A percentile compares a stretch with the other conserved stretches of the same genome.
Conservation (phyloP, 2,888 invertebrate species). For the Merodon equestris region DNA sequence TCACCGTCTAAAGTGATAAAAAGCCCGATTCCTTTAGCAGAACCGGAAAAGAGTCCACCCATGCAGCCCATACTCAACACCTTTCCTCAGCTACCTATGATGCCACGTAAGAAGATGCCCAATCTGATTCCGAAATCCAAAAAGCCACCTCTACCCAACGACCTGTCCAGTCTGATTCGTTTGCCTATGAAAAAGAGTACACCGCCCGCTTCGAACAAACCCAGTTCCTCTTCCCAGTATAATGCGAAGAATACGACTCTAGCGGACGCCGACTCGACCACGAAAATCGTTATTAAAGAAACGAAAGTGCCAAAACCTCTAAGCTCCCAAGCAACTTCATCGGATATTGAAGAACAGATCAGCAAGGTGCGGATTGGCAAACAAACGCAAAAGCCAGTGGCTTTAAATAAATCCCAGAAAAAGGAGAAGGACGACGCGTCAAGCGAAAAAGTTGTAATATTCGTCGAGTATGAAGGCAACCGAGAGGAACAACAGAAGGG, state of each 20-base stretch:
- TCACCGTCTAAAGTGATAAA: background rate
- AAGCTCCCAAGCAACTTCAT: background rate
- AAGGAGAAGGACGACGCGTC: background rate
- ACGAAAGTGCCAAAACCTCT: conserved; percentile 58
- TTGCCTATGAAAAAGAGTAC: conserved; percentile 2
- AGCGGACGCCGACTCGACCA: conserved; percentile 74
- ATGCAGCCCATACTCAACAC: background rate
- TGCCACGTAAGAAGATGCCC: conserved; percentile 8
- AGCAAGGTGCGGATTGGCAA: conserved; percentile 48
- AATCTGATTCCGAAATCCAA: conserved; percentile 2
- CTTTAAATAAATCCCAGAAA: background rate
- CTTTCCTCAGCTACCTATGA: background rate
- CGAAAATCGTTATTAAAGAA: conserved; percentile 72
- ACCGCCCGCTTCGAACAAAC: background rate
- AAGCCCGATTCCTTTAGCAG: background rate
- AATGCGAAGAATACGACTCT: conserved; percentile 71
- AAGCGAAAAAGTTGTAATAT: conserved; percentile 35
- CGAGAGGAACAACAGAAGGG: conserved; percentile 8
- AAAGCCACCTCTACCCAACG: background rate
- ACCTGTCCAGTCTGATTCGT: conserved; percentile 3
- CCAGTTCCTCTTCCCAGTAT: conserved; percentile 20
- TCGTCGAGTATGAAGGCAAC: conserved; percentile 50
- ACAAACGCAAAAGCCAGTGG: conserved; percentile 1
- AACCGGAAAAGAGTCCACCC: conserved; percentile 14
- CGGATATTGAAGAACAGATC: conserved; percentile 36